A percentile compares a stretch with the other conserved stretches of the same genome.
Conservation (phyloP, 1,140 invertebrate genomes). For the Caerostris darwini region DNA sequence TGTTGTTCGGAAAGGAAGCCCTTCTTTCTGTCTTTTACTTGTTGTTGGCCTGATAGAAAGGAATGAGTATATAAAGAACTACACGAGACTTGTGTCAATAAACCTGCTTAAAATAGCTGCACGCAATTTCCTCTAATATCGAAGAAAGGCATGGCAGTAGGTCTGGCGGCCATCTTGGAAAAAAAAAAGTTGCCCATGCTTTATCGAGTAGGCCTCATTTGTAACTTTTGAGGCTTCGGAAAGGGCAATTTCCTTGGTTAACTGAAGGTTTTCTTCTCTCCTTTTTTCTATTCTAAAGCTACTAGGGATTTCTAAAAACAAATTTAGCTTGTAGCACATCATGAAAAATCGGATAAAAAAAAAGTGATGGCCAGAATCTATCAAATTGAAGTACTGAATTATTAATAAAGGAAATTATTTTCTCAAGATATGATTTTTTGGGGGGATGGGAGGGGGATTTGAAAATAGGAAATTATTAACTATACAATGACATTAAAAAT, state of each 20-base stretch:
- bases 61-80: slow-evolving; percentile 58
- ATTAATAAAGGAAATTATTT: too few species aligned
- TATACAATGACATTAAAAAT: too few species aligned
- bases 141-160: not conserved
- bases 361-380: too few species aligned
- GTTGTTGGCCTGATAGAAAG: slow-evolving; percentile 54
- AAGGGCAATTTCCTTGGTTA: not conserved
- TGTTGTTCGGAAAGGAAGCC: slow-evolving; percentile 35
- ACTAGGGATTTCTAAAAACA: too few species aligned
- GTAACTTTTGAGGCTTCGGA: not conserved
- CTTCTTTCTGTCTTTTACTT: slow-evolving; percentile 29
- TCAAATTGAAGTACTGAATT: too few species aligned
- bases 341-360: too few species aligned
- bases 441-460: too few species aligned
- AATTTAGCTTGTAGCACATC: too few species aligned
- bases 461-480: too few species aligned
- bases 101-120: slow-evolving; percentile 64
- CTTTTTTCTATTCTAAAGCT: too few species aligned
- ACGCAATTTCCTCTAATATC: slow-evolving; percentile 56
- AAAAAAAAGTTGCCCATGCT: not conserved
- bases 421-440: too few species aligned
- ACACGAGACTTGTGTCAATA: slow-evolving; percentile 45
- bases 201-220: slow-evolving; percentile 9
- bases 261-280: not conserved
- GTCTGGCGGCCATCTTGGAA: not conserved